Percentiles rank a stretch among this genome's conserved stretches.
Evolutionary conservation across 2,888 invertebrate species (phyloP).

Genomic region (Caenorhabditis imperialis): DNA sequence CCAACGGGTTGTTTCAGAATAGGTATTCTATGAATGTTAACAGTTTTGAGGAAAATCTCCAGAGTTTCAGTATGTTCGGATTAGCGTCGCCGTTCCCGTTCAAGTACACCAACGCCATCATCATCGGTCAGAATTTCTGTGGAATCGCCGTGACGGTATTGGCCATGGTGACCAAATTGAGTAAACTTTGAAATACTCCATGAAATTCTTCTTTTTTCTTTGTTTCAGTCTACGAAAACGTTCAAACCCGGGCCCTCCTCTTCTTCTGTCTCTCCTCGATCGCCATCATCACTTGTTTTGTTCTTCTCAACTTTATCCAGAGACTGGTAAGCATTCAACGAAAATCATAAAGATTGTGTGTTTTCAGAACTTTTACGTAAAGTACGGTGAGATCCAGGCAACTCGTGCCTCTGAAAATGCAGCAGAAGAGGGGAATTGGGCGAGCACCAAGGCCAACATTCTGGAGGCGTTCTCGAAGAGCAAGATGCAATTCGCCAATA

Average conservation of each 20-base stretch:
- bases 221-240: conserved; percentile 24
- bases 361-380: conserved; percentile 21
- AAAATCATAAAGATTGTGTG: not conserved
- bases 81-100: conserved; percentile 90
- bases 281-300: conserved; percentile 29
- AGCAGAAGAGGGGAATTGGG: not conserved
- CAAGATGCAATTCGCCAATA: conserved; percentile 86
- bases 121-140: conserved; percentile 82
- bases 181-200: not conserved
- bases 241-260: conserved; percentile 85
- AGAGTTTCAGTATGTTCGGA: conserved; percentile 84
- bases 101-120: conserved; percentile 88
- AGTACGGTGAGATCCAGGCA: conserved; percentile 14
- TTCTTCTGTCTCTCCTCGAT: conserved; percentile 91
- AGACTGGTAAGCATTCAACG: conserved; percentile 1
- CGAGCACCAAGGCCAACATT: conserved; percentile 8
- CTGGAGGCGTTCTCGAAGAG: conserved; percentile 25
- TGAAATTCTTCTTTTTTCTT: too few species aligned
- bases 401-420: not conserved
- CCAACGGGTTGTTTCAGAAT: conserved; percentile 88
- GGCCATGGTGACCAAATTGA: conserved; percentile 67
- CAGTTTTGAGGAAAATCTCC: not conserved
- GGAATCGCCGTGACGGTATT: conserved; percentile 77
- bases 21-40: conserved; percentile 8
- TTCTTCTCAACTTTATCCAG: conserved; percentile 33